These are phyloP conservation scores for Antrozous pallidus DNA, from an alignment of 2,797 vertebrate genomes.

Conservation along the genomic window DNA sequence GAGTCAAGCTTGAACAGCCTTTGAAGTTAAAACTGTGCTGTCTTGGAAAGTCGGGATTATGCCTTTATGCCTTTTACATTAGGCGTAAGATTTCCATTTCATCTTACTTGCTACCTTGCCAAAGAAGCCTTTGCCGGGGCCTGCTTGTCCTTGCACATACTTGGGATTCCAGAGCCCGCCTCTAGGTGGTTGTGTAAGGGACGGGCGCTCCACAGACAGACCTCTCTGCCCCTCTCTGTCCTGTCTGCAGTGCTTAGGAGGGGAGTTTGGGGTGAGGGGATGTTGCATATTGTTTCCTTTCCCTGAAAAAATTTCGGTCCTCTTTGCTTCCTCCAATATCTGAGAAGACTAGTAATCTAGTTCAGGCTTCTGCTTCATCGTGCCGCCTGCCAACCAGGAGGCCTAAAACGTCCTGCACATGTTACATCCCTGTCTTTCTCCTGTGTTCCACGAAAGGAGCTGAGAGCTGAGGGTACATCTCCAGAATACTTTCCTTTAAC, in stretches of 20 bases:
- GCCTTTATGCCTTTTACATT: neutral
- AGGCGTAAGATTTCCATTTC: neutral
- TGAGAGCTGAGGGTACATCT: neutral
- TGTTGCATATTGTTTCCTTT: neutral
- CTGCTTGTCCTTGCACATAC: neutral
- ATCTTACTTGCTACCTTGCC: neutral
- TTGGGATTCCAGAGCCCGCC: neutral
- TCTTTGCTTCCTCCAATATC: neutral
- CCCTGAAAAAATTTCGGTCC: neutral
- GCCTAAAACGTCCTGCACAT: neutral
- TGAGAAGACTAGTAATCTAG: neutral
- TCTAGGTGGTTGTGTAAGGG: neutral
- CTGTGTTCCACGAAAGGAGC: neutral
- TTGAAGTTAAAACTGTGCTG: neutral
- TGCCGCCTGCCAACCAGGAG: neutral
- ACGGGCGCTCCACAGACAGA: neutral
- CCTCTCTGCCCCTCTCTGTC: neutral
- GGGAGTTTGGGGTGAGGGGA: neutral
- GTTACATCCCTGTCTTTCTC: neutral
- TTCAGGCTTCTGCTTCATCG: neutral
- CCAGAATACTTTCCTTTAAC: neutral
- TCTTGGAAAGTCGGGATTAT: neutral
- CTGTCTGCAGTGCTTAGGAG: rapidly evolving
- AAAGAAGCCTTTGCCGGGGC: neutral
- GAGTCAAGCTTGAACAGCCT: neutral